These are phyloP conservation scores for Meriones unguiculatus DNA, from an alignment of 2,113 vertebrate species.

Conservation along the genomic window DNA sequence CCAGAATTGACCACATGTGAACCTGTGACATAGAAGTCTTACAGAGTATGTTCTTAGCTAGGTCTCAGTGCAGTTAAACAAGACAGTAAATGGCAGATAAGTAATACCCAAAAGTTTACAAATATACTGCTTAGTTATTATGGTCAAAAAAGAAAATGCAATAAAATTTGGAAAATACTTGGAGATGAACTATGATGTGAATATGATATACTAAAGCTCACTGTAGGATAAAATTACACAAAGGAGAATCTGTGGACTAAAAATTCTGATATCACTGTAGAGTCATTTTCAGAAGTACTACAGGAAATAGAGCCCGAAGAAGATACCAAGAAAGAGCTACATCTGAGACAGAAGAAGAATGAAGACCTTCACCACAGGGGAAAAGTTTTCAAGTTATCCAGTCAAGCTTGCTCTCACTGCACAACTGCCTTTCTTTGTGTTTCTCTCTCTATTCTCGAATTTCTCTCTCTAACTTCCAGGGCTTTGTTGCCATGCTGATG, in stretches of 20 bases:
- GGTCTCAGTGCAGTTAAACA: background rate
- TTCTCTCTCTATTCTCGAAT: no score
- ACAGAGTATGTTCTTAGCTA: background rate
- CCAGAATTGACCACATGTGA: background rate
- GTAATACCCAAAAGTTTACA: background rate
- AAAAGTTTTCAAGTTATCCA: background rate
- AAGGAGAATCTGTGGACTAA: background rate
- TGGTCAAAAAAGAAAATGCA: background rate
- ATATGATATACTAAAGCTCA: background rate
- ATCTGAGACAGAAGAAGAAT: background rate
- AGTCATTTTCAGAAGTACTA: constrained; percentile 32
- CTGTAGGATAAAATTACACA: background rate
- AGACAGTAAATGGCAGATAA: background rate
- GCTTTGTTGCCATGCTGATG: background rate
- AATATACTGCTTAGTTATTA: background rate
- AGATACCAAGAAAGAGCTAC: background rate
- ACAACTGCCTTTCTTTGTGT: background rate
- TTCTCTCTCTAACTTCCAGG: background rate
- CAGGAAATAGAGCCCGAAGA: background rate
- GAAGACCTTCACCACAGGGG: background rate
- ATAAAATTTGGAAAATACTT: constrained; percentile 24
- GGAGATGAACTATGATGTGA: constrained; percentile 13
- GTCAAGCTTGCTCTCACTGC: background rate
- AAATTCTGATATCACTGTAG: background rate
- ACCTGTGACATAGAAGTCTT: background rate